Evolutionary conservation across 2,888 invertebrate species (phyloP), one percentile per base, ranked within the genome.

Genomic region (Stenotaenia linearis): DNA sequence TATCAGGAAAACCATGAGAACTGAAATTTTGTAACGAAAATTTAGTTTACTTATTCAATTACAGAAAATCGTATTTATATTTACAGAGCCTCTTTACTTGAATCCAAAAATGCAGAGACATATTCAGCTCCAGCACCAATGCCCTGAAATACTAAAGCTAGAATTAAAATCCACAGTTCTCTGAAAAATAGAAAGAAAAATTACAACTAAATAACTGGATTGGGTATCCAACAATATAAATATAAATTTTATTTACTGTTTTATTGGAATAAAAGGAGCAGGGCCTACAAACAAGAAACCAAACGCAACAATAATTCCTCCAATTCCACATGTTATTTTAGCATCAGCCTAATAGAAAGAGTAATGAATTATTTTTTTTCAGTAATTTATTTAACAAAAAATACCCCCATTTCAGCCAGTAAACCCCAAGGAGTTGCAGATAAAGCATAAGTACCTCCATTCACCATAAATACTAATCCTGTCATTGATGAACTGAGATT

Each of bases 21-120:
- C n/a, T n/a, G n/a, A n/a, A n/a, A n/a, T n/a, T n/a, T n/a, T n/a
- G n/a, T n/a, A n/a, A n/a, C n/a, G n/a, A n/a, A n/a, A n/a, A n/a
- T n/a, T n/a, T n/a, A n/a, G n/a, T n/a, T n/a, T n/a, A n/a, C n/a
- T n/a, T n/a, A n/a, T n/a, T n/a, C n/a, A n/a, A n/a, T n/a, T n/a
- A n/a, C n/a, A n/a, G n/a, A n/a, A n/a, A n/a, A n/a, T n/a, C n/a
- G n/a, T 32, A 32, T 32, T 45, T n/a, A 45, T 45, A 45, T 45
- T 90, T 89, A 94, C 93, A 94, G 90, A 10, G 93, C 91, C 3
- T 92, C 92, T 82, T 91, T 89, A 9, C 95, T 88, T 9, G 94
- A 94, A 84, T 94, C 93, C 6, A 93, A 91, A 86, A 96, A 96
- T 4, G 94, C 93, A 0, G 95, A 92, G 12, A 96, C 95, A 40